Evolutionary conservation across 2,113 vertebrate species (phyloP), one percentile per base, ranked within the genome.

Genomic region (Scopus umbretta): DNA sequence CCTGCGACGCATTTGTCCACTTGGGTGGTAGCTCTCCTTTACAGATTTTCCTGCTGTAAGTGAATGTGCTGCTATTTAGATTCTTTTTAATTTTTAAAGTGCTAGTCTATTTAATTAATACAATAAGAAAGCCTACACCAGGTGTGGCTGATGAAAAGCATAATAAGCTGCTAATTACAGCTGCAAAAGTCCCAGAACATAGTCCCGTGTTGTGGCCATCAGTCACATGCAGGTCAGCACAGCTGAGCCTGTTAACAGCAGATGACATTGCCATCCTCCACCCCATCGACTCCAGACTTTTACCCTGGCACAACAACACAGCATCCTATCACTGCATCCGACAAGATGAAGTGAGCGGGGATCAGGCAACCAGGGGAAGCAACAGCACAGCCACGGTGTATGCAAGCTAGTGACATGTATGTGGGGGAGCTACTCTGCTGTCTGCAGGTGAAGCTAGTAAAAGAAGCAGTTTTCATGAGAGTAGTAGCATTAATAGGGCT

Each of bases 1-100:
- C 82, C 40, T 7, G 53, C 1, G 1, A 3, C 5, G 26, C 9
- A 3, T 61, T 6, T 0, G 21, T 52, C n/a, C 0, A 0, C 58
- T 70, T 1, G 0, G 21, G 43, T 6, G 21, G 66, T 62, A 10
- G 66, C 42, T 84, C 26, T 34, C 43, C 58, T 27, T 23, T 18
- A 23, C 78, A 49, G 5, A 4, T 45, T 26, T 40, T 63, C 61
- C 82, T 21, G 56, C 38, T n/a, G 40, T 20, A 10, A 38, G 36
- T 19, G 36, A 68, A 75, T 2, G 0, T 5, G 71, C 63, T 92
- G 88, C 26, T 34, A 2, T 12, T 72, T 29, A 34, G 43, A 52
- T n/a, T 50, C 1, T 0, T 17, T 19, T 16, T 21, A 19, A 45
- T 58, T 74, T 30, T 43, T 9, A 10, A 22, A 53, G 12, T 4